phyloP scores from a whole-genome alignment of 1,140 invertebrate species.

The Drosophila ananassae region DNA sequence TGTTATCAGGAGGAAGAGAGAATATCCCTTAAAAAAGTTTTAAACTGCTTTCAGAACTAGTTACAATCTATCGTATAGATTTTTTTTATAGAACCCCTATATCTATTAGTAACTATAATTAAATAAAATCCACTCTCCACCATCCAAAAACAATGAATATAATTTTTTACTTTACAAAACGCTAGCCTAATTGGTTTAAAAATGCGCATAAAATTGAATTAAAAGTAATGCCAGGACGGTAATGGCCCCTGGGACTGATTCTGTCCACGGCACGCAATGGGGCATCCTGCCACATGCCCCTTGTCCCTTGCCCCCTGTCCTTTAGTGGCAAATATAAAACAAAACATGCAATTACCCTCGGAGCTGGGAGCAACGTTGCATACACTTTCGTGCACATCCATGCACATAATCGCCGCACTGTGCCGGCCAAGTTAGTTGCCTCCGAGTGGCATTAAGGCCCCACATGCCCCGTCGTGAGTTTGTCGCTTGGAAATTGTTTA shows the following conservation, averaged over 20 bases:
- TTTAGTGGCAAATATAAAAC: constrained; percentile 9
- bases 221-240: not conserved
- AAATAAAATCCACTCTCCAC: not conserved
- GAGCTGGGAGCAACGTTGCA: not conserved
- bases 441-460: constrained; percentile 50
- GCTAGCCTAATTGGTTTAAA: not conserved
- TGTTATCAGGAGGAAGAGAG: constrained; percentile 6
- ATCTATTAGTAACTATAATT: not conserved
- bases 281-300: no score
- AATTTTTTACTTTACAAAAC: constrained; percentile 1
- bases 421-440: constrained; percentile 21
- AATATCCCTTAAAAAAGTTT: constrained; percentile 4
- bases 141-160: not conserved
- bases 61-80: not conserved
- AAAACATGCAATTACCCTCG: constrained; percentile 29
- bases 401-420: constrained; percentile 34
- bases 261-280: not conserved
- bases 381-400: constrained; percentile 17
- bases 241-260: not conserved
- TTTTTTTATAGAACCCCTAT: no score
- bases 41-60: constrained; percentile 5
- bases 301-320: not conserved
- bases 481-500: constrained; percentile 51
- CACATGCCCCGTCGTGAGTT: constrained; percentile 13
- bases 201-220: constrained; percentile 17